Evolutionary conservation across 1,140 invertebrate genomes (phyloP).

Genomic region (Cepaea nemoralis): DNA sequence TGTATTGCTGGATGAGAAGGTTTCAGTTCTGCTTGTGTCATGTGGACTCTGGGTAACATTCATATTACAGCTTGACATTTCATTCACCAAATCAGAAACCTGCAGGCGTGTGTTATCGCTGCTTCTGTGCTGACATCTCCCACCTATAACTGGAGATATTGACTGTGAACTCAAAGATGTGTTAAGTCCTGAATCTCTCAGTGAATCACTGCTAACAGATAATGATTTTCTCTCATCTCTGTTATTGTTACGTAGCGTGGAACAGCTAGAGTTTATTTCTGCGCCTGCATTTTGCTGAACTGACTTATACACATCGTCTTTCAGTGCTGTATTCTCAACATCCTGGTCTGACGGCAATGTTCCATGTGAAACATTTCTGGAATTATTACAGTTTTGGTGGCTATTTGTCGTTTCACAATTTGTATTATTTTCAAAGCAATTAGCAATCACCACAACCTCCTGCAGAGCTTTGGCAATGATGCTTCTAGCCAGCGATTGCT

Average conservation of each 20-base stretch:
- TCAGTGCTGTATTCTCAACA: not conserved
- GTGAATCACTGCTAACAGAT: not conserved
- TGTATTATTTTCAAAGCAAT: not conserved
- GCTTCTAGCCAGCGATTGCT: conserved; percentile 6
- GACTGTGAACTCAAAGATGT: conserved; percentile 17
- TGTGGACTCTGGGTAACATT: not conserved
- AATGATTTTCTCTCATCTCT: not conserved
- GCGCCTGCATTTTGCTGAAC: too few relatives aligned
- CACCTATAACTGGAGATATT: conserved; percentile 9
- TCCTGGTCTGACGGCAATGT: not conserved
- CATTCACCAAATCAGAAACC: not conserved
- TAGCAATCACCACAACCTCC: conserved; percentile 3
- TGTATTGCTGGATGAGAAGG: not conserved
- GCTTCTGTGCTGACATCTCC: not conserved
- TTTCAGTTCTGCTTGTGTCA: not conserved
- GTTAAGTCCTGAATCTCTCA: conserved; percentile 24
- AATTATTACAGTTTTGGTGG: not conserved
- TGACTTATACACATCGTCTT: too few relatives aligned
- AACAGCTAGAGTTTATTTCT: not conserved
- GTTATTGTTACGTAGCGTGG: not conserved
- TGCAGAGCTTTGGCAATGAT: conserved; percentile 26
- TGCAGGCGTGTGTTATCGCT: not conserved
- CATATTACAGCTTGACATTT: not conserved
- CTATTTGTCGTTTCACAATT: not conserved
- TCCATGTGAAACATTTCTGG: not conserved